Conservation (phyloP, 2,113 vertebrate species). For the Monopterus albus region DNA sequence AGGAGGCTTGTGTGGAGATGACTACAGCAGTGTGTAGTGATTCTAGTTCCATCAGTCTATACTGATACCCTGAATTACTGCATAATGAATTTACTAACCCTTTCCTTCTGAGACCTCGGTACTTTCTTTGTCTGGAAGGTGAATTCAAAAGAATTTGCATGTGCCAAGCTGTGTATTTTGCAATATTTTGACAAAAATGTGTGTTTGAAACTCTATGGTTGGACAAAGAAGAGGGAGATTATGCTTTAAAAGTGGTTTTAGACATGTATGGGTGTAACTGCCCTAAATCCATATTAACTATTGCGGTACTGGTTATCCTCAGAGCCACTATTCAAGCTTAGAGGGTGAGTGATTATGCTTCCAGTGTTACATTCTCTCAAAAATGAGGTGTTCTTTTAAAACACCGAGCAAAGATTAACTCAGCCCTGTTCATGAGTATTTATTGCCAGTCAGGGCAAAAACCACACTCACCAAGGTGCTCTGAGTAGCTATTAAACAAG, state of each 20-base stretch:
- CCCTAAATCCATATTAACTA: not conserved
- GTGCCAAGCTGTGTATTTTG: too few relatives aligned
- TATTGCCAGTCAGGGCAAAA: constrained; percentile 79
- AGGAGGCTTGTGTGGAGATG: not conserved
- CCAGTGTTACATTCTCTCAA: constrained; percentile 3
- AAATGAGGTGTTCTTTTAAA: constrained; percentile 48
- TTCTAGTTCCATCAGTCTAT: not conserved
- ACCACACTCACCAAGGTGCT: constrained; percentile 64
- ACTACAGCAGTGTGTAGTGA: not conserved
- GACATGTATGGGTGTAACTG: not conserved
- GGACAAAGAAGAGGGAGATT: not conserved
- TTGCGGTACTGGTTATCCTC: not conserved
- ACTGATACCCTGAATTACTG: not conserved
- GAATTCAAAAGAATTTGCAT: not conserved
- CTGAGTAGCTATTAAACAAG: constrained; percentile 78
- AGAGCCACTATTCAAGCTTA: not conserved
- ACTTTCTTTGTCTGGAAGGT: not conserved
- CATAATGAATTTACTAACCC: not conserved
- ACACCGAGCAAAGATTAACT: constrained; percentile 56
- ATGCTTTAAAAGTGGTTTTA: not conserved
- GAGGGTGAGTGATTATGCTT: constrained; percentile 1
- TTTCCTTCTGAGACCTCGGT: not conserved
- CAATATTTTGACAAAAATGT: constrained; percentile 1
- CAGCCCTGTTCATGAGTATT: constrained; percentile 63
- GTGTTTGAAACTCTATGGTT: not conserved